Evolutionary conservation across 2,888 invertebrate species (phyloP).

Genomic region (Drosophila diplacantha): DNA sequence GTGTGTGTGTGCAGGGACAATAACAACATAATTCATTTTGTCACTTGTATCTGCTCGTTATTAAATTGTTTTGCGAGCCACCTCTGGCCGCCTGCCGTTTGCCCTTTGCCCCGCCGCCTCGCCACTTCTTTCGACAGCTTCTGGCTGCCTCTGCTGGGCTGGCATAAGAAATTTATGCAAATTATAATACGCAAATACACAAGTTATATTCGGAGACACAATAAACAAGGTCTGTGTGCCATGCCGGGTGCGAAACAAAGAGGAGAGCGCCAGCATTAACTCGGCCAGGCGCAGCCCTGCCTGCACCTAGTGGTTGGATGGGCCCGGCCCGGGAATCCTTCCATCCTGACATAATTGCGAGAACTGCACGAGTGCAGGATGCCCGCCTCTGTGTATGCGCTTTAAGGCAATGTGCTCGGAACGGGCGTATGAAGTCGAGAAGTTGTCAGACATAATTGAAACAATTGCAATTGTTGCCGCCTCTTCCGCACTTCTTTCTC

Average conservation of each 20-base stretch:
- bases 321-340: conserved; percentile 1
- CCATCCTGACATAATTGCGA: conserved; percentile 37
- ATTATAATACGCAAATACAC: conserved; percentile 72
- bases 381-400: conserved; percentile 29
- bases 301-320: conserved; percentile 18
- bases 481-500: conserved; percentile 28
- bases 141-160: conserved; percentile 10
- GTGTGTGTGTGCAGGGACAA: conserved; percentile 40
- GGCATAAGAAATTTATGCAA: conserved; percentile 64
- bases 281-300: conserved; percentile 39
- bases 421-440: conserved; percentile 36
- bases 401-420: conserved; percentile 24
- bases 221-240: conserved; percentile 67
- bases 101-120: conserved; percentile 25
- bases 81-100: conserved; percentile 45
- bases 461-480: conserved; percentile 55
- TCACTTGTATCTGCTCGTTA: conserved; percentile 68
- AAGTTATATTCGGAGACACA: conserved; percentile 61
- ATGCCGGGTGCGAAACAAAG: conserved; percentile 53
- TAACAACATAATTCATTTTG: conserved; percentile 72
- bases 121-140: conserved; percentile 19
- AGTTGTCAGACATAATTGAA: conserved; percentile 61
- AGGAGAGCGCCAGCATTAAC: conserved; percentile 48
- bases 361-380: conserved; percentile 46
- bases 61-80: conserved; percentile 65